Evolutionary conservation across 2,888 invertebrate genomes (phyloP), one percentile per base, ranked within the genome.

Genomic region (Xylota segnis): DNA sequence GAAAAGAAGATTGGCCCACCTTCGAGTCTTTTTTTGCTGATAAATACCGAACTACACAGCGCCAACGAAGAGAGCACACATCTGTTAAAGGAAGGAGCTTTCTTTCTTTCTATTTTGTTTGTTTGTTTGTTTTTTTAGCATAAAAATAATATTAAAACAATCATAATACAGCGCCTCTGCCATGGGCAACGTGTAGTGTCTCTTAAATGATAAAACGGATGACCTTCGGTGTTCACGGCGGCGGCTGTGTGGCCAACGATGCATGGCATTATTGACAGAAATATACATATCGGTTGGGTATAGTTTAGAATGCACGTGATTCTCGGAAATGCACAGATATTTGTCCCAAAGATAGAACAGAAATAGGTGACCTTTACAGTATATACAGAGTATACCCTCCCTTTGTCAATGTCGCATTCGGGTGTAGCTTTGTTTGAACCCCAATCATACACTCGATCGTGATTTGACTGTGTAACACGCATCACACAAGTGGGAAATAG

Each of bases 1-100:
- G 78, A 71, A 68, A 66, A 23, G 5, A 43, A 61, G 54, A 72
- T 79, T 83, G 83, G 83, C 78, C 83, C 83, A 83, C 83, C 83
- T 83, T 72, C 68, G 78, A 78, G 78, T 68, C 40, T 61, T 47
- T 61, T n/a, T n/a, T n/a, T n/a, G n/a, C 37, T 78, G 54, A 56
- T 54, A 34, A 78, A 74, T 74, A 56, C 68, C 43, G 47, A 56
- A 37, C 59, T 32, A 74, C 50, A 45, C 12, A 23, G 23, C 3
- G 23, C 3, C 63, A 18, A 52, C 45, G 27, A 65, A 58, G 66
- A 83, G 59, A 71, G 56, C 18, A 72, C 78, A 72, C 78, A 83
- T 83, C 83, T 83, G 78, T 63, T 12, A 10, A 66, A 29, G 29
- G 43, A 50, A 34, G 50, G 43, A 47, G 23, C 3, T 40, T 16